phyloP scores from a whole-genome alignment of 2,797 vertebrate genomes.

The Amniataba percoides region DNA sequence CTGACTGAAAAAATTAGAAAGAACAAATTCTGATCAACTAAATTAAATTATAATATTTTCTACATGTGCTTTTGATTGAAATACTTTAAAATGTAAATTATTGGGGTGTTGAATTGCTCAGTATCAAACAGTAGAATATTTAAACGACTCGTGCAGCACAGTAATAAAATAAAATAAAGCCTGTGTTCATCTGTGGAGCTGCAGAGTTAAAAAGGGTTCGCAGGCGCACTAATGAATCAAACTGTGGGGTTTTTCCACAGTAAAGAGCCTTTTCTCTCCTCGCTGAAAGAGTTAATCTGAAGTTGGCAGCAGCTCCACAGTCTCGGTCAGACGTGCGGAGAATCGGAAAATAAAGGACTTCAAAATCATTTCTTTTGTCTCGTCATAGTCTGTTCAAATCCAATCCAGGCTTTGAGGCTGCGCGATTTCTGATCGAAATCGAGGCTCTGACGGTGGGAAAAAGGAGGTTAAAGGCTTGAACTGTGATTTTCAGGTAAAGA shows the following conservation, averaged over 20 bases:
- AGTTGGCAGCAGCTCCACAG: conserved; percentile 77
- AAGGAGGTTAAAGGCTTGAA: not conserved
- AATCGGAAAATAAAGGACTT: conserved; percentile 74
- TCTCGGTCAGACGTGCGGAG: conserved; percentile 78
- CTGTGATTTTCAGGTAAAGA: not conserved
- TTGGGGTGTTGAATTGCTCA: not conserved
- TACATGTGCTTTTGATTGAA: not conserved
- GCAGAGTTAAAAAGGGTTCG: conserved; percentile 11
- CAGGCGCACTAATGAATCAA: conserved; percentile 31
- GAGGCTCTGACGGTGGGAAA: not conserved
- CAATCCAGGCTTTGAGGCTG: conserved; percentile 25
- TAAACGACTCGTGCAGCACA: not conserved
- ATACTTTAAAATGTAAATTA: not conserved
- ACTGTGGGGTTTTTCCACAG: conserved; percentile 22
- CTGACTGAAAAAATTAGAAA: not conserved
- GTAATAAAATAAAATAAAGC: not conserved
- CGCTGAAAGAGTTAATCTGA: conserved; percentile 83
- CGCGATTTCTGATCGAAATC: conserved; percentile 4
- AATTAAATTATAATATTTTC: conserved; percentile 2
- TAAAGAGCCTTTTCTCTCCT: conserved; percentile 65
- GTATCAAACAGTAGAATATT: not conserved
- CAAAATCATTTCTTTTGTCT: conserved; percentile 70
- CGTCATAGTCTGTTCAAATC: conserved; percentile 36
- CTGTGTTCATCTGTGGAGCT: conserved; percentile 27
- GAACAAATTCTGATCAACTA: not conserved